phyloP scores from a whole-genome alignment of 2,797 vertebrate species.

The Chiloscyllium punctatum region DNA sequence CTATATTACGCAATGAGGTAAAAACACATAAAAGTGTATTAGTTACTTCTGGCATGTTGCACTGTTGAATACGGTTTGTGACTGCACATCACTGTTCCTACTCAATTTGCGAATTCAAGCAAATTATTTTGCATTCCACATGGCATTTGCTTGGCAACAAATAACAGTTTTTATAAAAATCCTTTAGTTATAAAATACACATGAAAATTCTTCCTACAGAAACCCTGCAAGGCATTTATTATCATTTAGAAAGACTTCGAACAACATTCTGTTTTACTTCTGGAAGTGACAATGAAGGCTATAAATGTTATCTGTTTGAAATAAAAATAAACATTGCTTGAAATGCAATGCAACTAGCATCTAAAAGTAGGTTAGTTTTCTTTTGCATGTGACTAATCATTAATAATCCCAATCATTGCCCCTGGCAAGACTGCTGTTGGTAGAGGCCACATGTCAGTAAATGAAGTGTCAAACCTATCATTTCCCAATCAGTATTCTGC shows the following conservation, averaged over 20 bases:
- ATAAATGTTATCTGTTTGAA: neutral
- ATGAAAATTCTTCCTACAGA: neutral
- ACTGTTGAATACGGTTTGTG: neutral
- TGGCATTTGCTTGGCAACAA: no score
- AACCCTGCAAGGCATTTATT: neutral
- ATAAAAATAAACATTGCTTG: neutral
- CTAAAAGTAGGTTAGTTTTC: neutral
- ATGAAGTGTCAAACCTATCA: neutral
- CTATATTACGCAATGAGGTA: conserved; percentile 3
- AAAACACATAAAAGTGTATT: neutral
- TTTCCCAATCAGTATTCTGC: neutral
- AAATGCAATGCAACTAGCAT: neutral
- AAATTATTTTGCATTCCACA: conserved; percentile 12
- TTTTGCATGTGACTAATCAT: neutral
- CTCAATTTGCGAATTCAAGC: conserved; percentile 11
- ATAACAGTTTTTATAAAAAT: neutral
- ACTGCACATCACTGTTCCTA: neutral
- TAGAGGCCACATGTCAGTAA: neutral
- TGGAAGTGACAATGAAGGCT: neutral
- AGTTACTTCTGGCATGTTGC: conserved; percentile 10
- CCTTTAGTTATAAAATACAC: neutral
- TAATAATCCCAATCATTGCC: neutral
- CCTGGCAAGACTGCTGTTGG: neutral
- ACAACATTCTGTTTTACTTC: neutral
- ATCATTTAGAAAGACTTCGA: neutral